Evolutionary conservation across 2,113 vertebrate species (phyloP), one percentile per base, ranked within the genome.

Genomic region (Leucoraja erinaceus): DNA sequence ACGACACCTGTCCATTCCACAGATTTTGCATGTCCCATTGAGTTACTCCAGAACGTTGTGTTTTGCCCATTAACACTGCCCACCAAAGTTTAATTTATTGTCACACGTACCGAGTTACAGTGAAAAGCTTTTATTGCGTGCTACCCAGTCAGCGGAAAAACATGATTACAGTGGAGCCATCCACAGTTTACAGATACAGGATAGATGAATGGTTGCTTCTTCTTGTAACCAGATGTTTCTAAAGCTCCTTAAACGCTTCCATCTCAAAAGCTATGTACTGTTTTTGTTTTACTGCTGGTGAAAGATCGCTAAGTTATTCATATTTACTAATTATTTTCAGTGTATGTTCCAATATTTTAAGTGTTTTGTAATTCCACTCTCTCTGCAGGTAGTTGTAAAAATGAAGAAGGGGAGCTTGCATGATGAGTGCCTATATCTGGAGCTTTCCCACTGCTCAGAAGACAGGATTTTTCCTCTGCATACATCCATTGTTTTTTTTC

Each of bases 401-500:
- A 99, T 99, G 98, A 97, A 96, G 95, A 94, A 95, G 79, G 93
- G 93, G 2, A 94, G 95, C 47, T 88, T 79, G 31, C 93, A 79
- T 18, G 83, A 94, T 0, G 96, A 97, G 59, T 95, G 95, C 75
- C 96, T 99, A 0, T 99, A 97, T 94, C 95, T 99, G 93, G 96
- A 96, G 28, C 96, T 97, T 77, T 96, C 94, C 81, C 93, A 90
- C 93, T 94, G 95, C 38, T 86, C 93, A 31, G 95, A 95, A 93
- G 96, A 96, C 18, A 94, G 93, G 0, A 94, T 96, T 90, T 95
- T 98, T 59, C 98, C 98, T 28, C 96, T 99, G 91, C 98, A 99
- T 94, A 97, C 98, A 5, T 98, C 98, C 78, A 96, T 98, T 93
- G 94, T 96, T 12, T 95, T 99, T 33, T 99, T 99, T 93, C 95